phyloP scores from a whole-genome alignment of 2,888 invertebrate species.

The Eupeodes latifasciatus region DNA sequence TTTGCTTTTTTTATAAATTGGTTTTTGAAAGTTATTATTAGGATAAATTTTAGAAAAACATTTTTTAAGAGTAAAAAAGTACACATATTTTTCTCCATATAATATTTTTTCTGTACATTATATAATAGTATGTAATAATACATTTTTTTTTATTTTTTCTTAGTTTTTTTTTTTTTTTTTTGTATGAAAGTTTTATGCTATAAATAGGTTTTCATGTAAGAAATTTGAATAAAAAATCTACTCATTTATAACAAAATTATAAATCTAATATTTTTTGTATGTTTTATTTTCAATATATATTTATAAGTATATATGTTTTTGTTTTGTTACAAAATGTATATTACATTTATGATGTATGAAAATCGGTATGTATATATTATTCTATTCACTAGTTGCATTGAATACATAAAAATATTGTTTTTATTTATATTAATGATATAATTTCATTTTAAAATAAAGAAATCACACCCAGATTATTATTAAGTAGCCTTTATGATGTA shows the following conservation, averaged over 20 bases:
- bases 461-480: conserved; percentile 76
- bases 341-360: conserved; percentile 73
- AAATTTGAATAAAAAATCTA: conserved; percentile 80
- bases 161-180: conserved; percentile 42
- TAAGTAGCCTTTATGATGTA: conserved; percentile 73
- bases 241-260: conserved; percentile 78
- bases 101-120: conserved; percentile 60
- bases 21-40: conserved; percentile 63
- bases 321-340: conserved; percentile 69
- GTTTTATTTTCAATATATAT: conserved; percentile 41
- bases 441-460: conserved; percentile 74
- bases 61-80: conserved; percentile 71
- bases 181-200: conserved; percentile 73
- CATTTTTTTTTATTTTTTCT: conserved; percentile 49
- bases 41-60: conserved; percentile 70
- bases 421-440: conserved; percentile 70
- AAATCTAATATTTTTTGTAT: conserved; percentile 70
- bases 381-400: conserved; percentile 74
- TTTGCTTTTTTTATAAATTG: conserved; percentile 26
- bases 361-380: conserved; percentile 63
- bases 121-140: conserved; percentile 58
- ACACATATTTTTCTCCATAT: conserved; percentile 71
- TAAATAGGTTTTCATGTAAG: conserved; percentile 76
- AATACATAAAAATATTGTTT: conserved; percentile 73
- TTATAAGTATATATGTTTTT: conserved; percentile 24